Percentiles rank a stretch among this genome's conserved stretches.
phyloP scores from a whole-genome alignment of 2,797 vertebrate genomes.

The Fistularia tabacaria region DNA sequence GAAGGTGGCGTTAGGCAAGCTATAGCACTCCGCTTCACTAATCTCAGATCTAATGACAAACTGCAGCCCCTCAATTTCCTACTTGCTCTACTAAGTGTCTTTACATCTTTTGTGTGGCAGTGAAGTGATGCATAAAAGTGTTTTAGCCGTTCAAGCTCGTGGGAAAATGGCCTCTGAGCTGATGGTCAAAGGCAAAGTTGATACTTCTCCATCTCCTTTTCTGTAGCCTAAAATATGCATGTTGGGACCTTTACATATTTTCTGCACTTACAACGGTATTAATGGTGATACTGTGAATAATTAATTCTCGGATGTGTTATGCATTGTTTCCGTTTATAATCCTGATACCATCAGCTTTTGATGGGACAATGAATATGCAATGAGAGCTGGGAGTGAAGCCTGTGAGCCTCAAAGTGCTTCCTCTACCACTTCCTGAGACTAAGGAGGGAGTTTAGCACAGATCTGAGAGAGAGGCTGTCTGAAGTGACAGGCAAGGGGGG shows the following conservation, averaged over 20 bases:
- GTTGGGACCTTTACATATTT: neutral
- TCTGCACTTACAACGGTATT: conserved; percentile 12
- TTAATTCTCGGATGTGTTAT: conserved; percentile 23
- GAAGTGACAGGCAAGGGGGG: conserved; percentile 54
- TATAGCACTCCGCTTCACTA: neutral
- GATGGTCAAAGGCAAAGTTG: conserved; percentile 11
- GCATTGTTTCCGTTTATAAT: conserved; percentile 23
- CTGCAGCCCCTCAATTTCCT: conserved; percentile 27
- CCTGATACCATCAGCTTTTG: conserved; percentile 34
- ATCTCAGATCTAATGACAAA: conserved; percentile 37
- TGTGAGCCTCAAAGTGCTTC: conserved; percentile 54
- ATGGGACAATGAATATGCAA: conserved; percentile 65
- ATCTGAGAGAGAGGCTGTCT: conserved; percentile 63
- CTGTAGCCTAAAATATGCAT: conserved; percentile 20
- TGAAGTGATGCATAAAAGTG: conserved; percentile 29
- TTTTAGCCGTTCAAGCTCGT: conserved; percentile 28
- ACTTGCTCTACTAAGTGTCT: conserved; percentile 25
- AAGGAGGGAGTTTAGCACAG: conserved; percentile 62
- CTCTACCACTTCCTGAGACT: conserved; percentile 67
- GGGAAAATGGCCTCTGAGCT: conserved; percentile 32
- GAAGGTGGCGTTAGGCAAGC: conserved; percentile 13
- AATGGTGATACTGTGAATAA: conserved; percentile 41
- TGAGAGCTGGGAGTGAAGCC: conserved; percentile 55
- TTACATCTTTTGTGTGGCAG: conserved; percentile 44
- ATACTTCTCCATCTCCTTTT: neutral